These are phyloP conservation scores for Schizothorax lantsangensis DNA, from an alignment of 2,797 vertebrate genomes.

Conservation along the genomic window DNA sequence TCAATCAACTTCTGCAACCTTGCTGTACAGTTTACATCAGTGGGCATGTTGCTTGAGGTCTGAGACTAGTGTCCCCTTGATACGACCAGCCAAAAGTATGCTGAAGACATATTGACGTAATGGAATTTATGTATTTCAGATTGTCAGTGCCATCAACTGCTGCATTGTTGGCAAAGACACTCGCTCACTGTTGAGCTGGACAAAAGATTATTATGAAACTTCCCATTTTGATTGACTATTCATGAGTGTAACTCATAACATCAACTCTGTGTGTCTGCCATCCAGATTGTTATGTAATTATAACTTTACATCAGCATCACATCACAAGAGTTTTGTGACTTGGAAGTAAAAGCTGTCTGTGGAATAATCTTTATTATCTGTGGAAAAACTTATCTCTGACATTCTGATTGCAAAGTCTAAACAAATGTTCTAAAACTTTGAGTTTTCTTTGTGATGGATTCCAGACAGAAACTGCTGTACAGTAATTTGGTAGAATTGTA, in stretches of 20 bases:
- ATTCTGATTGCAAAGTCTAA: not conserved
- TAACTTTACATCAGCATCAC: not conserved
- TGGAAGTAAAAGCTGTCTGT: not conserved
- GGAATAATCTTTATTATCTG: not conserved
- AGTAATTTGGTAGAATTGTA: not conserved
- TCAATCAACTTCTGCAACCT: not conserved
- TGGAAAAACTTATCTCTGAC: not conserved
- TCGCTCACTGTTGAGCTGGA: not conserved
- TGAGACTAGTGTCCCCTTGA: not conserved
- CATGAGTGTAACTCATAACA: not conserved
- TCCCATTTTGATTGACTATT: constrained; percentile 17
- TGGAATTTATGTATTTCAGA: constrained; percentile 14
- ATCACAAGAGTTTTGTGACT: not conserved
- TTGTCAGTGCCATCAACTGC: constrained; percentile 14
- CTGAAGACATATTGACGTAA: not conserved
- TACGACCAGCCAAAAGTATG: not conserved
- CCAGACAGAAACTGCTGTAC: not conserved
- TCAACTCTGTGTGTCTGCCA: not conserved
- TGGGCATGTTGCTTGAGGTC: not conserved
- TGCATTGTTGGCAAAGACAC: constrained; percentile 28
- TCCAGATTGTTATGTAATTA: not conserved
- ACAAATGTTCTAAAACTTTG: not conserved
- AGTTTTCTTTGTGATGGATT: not conserved
- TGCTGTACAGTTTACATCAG: not conserved
- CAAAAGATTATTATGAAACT: not conserved